Percentiles rank a stretch among this genome's conserved stretches.
Evolutionary conservation across 2,113 vertebrate genomes (phyloP).

Genomic region (Rhineura floridana): DNA sequence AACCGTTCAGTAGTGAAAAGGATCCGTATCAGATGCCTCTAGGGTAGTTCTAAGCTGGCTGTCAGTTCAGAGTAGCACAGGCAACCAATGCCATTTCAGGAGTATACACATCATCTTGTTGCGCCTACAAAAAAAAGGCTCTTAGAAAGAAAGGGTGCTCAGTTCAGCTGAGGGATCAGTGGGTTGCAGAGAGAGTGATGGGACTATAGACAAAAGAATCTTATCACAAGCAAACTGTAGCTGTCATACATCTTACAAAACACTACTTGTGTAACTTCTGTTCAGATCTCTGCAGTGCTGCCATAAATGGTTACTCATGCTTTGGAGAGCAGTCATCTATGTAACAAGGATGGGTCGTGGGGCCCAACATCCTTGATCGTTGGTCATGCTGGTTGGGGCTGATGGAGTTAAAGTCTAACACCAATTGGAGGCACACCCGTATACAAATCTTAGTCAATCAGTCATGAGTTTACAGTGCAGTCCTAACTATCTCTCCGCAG

Average conservation of each 20-base stretch:
- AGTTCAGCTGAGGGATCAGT: neutral
- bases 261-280: neutral
- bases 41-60: neutral
- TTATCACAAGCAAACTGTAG: neutral
- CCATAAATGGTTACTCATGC: no score
- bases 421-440: no score
- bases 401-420: neutral
- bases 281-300: neutral
- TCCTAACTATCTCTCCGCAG: no score
- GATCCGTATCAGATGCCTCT: neutral
- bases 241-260: slow-evolving; percentile 12
- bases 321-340: neutral
- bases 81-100: neutral
- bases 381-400: neutral
- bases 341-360: no score
- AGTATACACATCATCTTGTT: slow-evolving; percentile 2
- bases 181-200: neutral
- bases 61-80: neutral
- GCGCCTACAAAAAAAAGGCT: slow-evolving; percentile 25
- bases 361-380: neutral
- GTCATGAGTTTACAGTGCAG: no score
- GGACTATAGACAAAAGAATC: slow-evolving; percentile 21
- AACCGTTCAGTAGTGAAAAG: neutral
- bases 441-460: neutral
- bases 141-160: slow-evolving; percentile 17